phyloP scores from a whole-genome alignment of 2,797 vertebrate genomes.

The Neosilurus mollespiculum region DNA sequence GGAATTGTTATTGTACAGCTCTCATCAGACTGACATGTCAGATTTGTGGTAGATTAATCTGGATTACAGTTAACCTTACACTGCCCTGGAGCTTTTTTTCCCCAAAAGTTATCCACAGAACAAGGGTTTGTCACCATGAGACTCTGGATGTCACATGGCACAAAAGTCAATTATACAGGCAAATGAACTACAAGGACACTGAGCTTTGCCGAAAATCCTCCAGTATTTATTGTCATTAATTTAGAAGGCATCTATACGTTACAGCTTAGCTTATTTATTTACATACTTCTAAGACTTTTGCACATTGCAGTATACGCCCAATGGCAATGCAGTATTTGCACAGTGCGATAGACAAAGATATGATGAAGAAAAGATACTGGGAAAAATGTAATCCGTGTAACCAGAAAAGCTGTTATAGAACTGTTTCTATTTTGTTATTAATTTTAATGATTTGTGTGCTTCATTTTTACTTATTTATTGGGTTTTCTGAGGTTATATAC shows the following conservation, averaged over 20 bases:
- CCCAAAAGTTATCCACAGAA: neutral
- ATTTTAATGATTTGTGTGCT: too few relatives aligned
- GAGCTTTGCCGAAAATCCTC: neutral
- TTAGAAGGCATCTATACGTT: too few relatives aligned
- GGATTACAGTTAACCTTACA: slow-evolving; percentile 66
- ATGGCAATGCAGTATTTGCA: too few relatives aligned
- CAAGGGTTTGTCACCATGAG: neutral
- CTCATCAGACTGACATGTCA: slow-evolving; percentile 59
- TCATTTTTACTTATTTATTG: neutral
- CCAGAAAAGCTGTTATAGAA: neutral
- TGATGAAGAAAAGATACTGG: neutral
- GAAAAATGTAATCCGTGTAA: neutral
- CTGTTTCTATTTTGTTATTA: neutral
- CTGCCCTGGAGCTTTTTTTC: slow-evolving; percentile 49
- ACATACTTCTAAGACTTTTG: too few relatives aligned
- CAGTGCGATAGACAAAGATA: too few relatives aligned
- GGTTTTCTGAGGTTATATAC: neutral
- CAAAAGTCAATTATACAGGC: slow-evolving; percentile 9
- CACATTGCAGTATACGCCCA: too few relatives aligned
- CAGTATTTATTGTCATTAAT: neutral
- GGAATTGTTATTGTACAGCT: slow-evolving; percentile 65
- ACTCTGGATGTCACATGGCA: neutral
- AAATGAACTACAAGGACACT: slow-evolving; percentile 6
- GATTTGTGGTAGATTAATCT: slow-evolving; percentile 69
- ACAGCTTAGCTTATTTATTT: too few relatives aligned